Conservation (phyloP, 2,888 invertebrate genomes). For the Clanis bilineata region DNA sequence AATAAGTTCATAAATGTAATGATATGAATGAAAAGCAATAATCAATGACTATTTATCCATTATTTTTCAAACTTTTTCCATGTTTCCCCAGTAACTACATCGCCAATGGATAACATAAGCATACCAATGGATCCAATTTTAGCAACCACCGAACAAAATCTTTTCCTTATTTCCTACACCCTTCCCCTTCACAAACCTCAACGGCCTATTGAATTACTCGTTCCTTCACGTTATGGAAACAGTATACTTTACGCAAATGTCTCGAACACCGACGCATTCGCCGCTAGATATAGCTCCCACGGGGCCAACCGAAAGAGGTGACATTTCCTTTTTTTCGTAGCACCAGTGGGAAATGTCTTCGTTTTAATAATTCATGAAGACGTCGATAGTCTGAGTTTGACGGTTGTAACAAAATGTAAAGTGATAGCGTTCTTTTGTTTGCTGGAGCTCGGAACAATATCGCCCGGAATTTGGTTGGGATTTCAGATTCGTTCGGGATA, state of each 20-base stretch:
- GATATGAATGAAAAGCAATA: too few species aligned
- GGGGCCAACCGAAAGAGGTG: constrained; percentile 36
- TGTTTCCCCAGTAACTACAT: background rate
- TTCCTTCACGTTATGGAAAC: constrained; percentile 12
- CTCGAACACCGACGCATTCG: constrained; percentile 11
- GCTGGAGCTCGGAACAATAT: background rate
- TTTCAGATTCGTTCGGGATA: constrained; percentile 17
- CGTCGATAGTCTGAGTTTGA: constrained; percentile 18
- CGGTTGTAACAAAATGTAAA: constrained; percentile 16
- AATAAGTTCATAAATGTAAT: too few species aligned
- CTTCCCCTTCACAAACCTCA: constrained; percentile 7
- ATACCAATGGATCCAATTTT: background rate
- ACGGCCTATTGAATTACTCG: constrained; percentile 15
- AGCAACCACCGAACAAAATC: constrained; percentile 5
- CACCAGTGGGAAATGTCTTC: constrained; percentile 51
- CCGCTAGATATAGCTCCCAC: constrained; percentile 15
- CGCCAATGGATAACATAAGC: background rate
- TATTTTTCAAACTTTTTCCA: background rate
- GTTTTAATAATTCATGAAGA: constrained; percentile 63
- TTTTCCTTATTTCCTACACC: background rate
- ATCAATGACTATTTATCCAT: too few species aligned
- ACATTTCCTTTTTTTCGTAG: constrained; percentile 60
- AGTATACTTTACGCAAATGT: constrained; percentile 20
- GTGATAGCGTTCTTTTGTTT: constrained; percentile 11
- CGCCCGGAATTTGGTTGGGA: constrained; percentile 14